Conservation (phyloP, 1,140 invertebrate genomes). For the Neuroterus valhalla region DNA sequence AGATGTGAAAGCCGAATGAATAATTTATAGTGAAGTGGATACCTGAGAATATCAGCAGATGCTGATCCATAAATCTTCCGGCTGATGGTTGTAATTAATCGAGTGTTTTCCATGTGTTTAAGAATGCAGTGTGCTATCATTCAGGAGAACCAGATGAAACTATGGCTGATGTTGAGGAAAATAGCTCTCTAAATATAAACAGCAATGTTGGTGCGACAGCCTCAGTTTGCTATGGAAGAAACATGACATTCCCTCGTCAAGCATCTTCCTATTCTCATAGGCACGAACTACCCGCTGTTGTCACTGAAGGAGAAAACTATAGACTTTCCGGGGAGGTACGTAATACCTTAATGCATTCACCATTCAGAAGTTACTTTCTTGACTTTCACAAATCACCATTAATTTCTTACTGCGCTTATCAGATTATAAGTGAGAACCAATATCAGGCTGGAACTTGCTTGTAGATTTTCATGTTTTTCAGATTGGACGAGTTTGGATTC, state of each 20-base stretch:
- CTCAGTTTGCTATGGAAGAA: constrained; percentile 73
- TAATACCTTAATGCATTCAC: constrained; percentile 6
- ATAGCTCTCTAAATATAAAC: constrained; percentile 57
- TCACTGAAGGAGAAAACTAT: constrained; percentile 79
- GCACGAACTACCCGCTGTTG: constrained; percentile 78
- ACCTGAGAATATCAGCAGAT: constrained; percentile 45
- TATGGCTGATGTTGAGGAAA: constrained; percentile 65
- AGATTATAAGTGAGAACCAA: background rate
- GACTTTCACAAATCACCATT: constrained; percentile 18
- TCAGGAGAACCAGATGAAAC: constrained; percentile 71
- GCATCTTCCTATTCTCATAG: constrained; percentile 70
- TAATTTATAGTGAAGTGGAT: constrained; percentile 31
- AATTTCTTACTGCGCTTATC: constrained; percentile 1
- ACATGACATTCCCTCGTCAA: constrained; percentile 80
- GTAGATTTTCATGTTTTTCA: no score
- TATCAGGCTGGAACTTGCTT: no score
- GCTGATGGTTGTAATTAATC: constrained; percentile 41
- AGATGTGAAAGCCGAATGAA: constrained; percentile 41
- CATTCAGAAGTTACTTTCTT: background rate
- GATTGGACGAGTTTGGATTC: no score
- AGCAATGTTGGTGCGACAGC: constrained; percentile 62
- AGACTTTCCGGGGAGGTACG: constrained; percentile 70
- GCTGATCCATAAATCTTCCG: constrained; percentile 30
- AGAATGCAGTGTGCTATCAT: constrained; percentile 75
- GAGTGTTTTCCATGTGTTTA: constrained; percentile 48